Evolutionary conservation across 64 coral and sea anemone genomes (phyloP).

Genomic region (Trachythela sp.): DNA sequence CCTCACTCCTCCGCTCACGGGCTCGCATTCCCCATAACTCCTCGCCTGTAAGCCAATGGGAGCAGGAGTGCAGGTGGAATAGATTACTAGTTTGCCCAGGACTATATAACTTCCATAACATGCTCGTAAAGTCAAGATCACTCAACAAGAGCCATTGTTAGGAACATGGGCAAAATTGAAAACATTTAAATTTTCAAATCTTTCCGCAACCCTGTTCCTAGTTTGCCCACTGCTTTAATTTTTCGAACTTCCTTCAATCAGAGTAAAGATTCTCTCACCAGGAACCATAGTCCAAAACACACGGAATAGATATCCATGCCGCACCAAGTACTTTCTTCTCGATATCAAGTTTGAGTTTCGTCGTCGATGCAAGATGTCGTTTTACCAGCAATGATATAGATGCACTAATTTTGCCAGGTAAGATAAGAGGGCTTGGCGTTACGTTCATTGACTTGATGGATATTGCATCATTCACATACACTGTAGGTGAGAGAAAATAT

Average conservation of each 20-base stretch:
- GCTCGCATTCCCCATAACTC: too few relatives aligned
- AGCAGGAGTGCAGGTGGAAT: too few relatives aligned
- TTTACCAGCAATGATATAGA: slow-evolving; percentile 33
- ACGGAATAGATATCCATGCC: slow-evolving; percentile 47
- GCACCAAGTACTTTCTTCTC: not conserved
- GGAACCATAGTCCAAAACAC: slow-evolving; percentile 26
- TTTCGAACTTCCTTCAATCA: not conserved
- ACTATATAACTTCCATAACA: too few relatives aligned
- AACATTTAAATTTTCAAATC: too few relatives aligned
- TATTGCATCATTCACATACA: slow-evolving; percentile 30
- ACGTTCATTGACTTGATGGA: slow-evolving; percentile 29
- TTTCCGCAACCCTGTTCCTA: not conserved
- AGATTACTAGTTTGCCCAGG: too few relatives aligned
- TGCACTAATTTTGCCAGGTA: slow-evolving; percentile 38
- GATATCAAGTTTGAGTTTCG: slow-evolving; percentile 49
- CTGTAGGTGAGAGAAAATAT: too few relatives aligned
- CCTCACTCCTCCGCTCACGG: too few relatives aligned
- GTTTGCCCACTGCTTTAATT: not conserved
- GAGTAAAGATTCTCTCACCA: not conserved
- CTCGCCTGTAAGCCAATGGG: too few relatives aligned
- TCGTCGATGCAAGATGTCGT: slow-evolving; percentile 20
- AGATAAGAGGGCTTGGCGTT: slow-evolving; percentile 7
- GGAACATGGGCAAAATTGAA: too few relatives aligned
- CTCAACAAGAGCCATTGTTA: too few relatives aligned
- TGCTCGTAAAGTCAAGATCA: too few relatives aligned